A percentile compares a stretch with the other conserved stretches of the same genome.
These are phyloP conservation scores for Tetramorium parvispinum DNA, from an alignment of 1,140 invertebrate species.

Conservation along the genomic window DNA sequence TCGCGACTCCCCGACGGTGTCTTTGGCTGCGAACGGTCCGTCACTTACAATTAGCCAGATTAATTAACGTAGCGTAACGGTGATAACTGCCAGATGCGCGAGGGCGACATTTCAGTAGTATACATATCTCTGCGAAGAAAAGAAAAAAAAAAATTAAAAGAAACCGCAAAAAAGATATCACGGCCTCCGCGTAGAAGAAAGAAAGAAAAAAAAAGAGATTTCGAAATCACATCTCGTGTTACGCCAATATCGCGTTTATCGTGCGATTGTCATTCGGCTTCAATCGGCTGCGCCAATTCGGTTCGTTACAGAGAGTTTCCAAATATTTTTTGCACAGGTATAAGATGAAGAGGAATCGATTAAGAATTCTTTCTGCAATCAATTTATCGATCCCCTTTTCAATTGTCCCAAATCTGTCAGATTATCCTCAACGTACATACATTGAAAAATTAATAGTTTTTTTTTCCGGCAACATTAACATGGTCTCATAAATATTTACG, in stretches of 20 bases:
- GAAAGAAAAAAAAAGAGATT: not conserved
- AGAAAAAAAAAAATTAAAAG: not conserved
- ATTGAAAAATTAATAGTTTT: not conserved
- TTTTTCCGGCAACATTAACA: not conserved
- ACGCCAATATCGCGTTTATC: slow-evolving; percentile 6
- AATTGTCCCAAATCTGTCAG: not conserved
- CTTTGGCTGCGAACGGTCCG: slow-evolving; percentile 44
- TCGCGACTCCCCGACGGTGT: not conserved
- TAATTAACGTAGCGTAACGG: slow-evolving; percentile 69
- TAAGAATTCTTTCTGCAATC: not conserved
- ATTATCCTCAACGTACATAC: not conserved
- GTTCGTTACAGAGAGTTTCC: not conserved
- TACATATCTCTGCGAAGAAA: slow-evolving; percentile 49
- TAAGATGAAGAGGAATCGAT: slow-evolving; percentile 32
- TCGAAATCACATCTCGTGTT: slow-evolving; percentile 46
- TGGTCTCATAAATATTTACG: not conserved
- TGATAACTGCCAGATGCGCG: slow-evolving; percentile 74
- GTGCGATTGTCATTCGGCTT: not conserved
- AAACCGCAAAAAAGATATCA: slow-evolving; percentile 2
- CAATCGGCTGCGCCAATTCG: not conserved
- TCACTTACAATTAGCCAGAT: slow-evolving; percentile 57
- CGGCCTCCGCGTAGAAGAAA: slow-evolving; percentile 49
- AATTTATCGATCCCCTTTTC: not conserved
- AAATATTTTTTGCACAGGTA: slow-evolving; percentile 45
- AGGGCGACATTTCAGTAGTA: slow-evolving; percentile 67